Base-by-base conservation (phyloP, 2,113 vertebrate species). In the Pleuronectes platessa region DNA sequence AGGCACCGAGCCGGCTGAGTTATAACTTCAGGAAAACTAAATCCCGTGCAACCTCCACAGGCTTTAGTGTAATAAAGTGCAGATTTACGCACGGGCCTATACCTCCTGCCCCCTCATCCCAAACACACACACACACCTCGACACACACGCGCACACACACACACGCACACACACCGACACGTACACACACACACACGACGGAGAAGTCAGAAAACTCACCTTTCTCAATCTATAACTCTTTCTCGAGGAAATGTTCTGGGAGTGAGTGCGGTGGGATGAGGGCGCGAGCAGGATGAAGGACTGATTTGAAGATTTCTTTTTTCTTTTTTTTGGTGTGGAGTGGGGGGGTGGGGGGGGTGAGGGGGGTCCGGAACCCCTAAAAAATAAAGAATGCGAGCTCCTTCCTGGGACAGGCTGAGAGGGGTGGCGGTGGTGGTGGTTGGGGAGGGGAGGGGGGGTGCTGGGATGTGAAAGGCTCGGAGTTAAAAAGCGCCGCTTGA, bases 401-500 rank as follows among this genome's bases (percentile, higher is more conserved):
- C 93, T 95, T 95, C 93, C 94, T 86, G 90, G 91, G 93, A 94
- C 91, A 92, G 95, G 93, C 63, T 94, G 86, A 79, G 70, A 20
- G 47, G 47, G 47, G 47, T 15, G 47, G 47, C 7, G 78, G 72
- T 27, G 31, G 31, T 31, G 31, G 27, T 6, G 27, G 27, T 6
- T 31, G 27, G 27, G 27, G 27, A 31, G 27, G 27, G 31, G 1
- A 6, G 4, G 31, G 31, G 31, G 31, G 31, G 31, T 6, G 31
- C 88, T 92, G 91, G 91, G 92, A 93, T 93, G 94, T 95, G 94
- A 96, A 96, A 95, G 95, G 91, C 90, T 92, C 91, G 94, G 92
- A 91, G 95, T 96, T 96, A 95, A 93, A 97, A 96, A 97, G 96
- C 95, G 86, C 95, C 93, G 95, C 96, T 96, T 96, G 95, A 96